A percentile compares a stretch with the other conserved stretches of the same genome.
These are phyloP conservation scores for Epinotia demarniana DNA, from an alignment of 2,888 invertebrate genomes.

Conservation along the genomic window DNA sequence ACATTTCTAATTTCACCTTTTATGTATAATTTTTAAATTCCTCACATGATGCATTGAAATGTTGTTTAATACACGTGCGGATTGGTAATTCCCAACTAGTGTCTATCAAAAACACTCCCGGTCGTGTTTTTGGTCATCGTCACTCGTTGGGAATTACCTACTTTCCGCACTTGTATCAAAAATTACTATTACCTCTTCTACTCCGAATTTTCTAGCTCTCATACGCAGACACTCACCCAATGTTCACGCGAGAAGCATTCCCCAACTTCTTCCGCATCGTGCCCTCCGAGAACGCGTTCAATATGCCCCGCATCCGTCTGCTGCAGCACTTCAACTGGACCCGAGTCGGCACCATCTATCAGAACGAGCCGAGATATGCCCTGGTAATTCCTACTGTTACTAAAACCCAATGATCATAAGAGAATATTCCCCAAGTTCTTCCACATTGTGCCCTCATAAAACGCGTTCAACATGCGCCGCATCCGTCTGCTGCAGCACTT, in stretches of 20 bases:
- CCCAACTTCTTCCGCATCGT: conserved; percentile 99
- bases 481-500: conserved; percentile 94
- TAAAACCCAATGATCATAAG: conserved; percentile 95
- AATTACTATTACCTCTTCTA: too few species aligned
- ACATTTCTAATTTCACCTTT: too few species aligned
- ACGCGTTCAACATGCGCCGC: conserved; percentile 97
- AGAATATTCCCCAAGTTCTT: not conserved
- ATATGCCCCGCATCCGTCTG: conserved; percentile 94
- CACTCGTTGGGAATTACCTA: too few species aligned
- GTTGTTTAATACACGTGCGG: too few species aligned
- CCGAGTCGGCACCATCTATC: conserved; percentile 97
- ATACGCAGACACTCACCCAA: conserved; percentile 98
- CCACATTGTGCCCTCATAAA: conserved; percentile 94
- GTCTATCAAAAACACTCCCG: too few species aligned
- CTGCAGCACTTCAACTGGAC: conserved; percentile 98
- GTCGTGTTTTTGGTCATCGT: too few species aligned
- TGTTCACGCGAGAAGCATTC: conserved; percentile 96
- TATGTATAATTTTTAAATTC: too few species aligned
- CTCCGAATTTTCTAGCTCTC: conserved; percentile 87
- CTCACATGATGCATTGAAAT: too few species aligned
- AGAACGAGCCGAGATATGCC: conserved; percentile 97
- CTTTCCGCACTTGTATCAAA: too few species aligned
- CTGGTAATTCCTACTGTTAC: conserved; percentile 84
- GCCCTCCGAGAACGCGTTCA: conserved; percentile 98
- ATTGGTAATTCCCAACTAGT: too few species aligned